Base-by-base conservation (phyloP, 2,113 vertebrate species). In the Hydropotes inermis region DNA sequence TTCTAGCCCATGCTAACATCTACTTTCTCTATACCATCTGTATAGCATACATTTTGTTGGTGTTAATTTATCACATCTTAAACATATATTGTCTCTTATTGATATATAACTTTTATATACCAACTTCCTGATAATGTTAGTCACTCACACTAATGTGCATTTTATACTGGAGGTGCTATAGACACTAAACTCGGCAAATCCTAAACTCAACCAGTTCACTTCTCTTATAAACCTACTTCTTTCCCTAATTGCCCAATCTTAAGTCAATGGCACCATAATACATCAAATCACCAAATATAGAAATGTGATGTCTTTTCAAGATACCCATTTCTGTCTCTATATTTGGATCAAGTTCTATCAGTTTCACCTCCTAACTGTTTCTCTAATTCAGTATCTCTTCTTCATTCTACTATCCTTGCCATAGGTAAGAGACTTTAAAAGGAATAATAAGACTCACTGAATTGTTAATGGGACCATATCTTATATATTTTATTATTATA, bases 401-500 rank as follows among this genome's bases (percentile, higher is more conserved):
- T 85, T 89, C 25, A 82, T 91, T 11, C 33, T 8, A 60, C 45
- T 10, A n/a, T 85, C 58, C n/a, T n/a, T 87, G 10, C 70, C 36
- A 3, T 79, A 70, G 58, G 30, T 88, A 85, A 85, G 88, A 92
- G 13, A 70, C 78, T 95, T 93, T 43, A n/a, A 89, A 70, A 86
- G 3, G 15, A 23, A 36, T 21, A 89, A 25, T 87, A 28, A 27
- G 43, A 54, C 55, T 93, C 21, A 89, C 70, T 79, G 57, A 95
- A 54, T 89, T 90, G n/a, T 47, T 87, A n/a, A 33, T 52, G 47
- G 25, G 61, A 52, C 43, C 60, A n/a, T 45, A 74, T 87, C n/a
- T 89, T 94, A 87, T n/a, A 55, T 87, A 81, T 95, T 58, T 85
- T 85, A 58, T 90, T 79, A 81, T 60, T 92, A 60, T 90, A 60